phyloP scores from a whole-genome alignment of 1,140 invertebrate species.

The Heliothis subflexa region DNA sequence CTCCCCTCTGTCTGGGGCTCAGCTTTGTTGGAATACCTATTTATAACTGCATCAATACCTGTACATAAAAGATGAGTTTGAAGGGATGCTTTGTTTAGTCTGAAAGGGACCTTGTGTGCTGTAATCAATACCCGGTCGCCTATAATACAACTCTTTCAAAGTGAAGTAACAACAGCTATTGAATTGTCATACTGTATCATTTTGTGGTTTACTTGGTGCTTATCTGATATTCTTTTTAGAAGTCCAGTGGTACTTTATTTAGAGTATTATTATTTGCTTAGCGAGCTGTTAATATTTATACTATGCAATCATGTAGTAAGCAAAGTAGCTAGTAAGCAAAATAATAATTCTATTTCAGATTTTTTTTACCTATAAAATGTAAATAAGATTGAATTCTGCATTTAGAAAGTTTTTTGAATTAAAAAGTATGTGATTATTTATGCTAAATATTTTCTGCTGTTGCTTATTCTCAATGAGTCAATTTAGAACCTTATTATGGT shows the following conservation, averaged over 20 bases:
- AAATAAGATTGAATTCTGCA: too few species aligned
- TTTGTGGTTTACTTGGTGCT: background rate
- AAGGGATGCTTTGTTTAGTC: conserved; percentile 5
- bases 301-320: too few species aligned
- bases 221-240: background rate
- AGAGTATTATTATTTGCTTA: too few species aligned
- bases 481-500: too few species aligned
- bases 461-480: too few species aligned
- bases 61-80: conserved; percentile 20
- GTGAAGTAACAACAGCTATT: background rate
- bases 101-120: background rate
- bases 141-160: background rate
- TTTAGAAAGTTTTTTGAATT: too few species aligned
- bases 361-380: too few species aligned
- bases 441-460: too few species aligned
- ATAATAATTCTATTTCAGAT: too few species aligned
- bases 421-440: too few species aligned
- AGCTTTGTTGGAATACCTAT: background rate
- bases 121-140: background rate
- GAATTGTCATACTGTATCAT: background rate
- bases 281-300: too few species aligned
- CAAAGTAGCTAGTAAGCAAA: too few species aligned
- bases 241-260: background rate
- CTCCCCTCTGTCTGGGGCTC: background rate
- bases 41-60: conserved; percentile 19